These are phyloP conservation scores for Cephalotes varians DNA, from an alignment of 2,888 invertebrate species.

Conservation along the genomic window DNA sequence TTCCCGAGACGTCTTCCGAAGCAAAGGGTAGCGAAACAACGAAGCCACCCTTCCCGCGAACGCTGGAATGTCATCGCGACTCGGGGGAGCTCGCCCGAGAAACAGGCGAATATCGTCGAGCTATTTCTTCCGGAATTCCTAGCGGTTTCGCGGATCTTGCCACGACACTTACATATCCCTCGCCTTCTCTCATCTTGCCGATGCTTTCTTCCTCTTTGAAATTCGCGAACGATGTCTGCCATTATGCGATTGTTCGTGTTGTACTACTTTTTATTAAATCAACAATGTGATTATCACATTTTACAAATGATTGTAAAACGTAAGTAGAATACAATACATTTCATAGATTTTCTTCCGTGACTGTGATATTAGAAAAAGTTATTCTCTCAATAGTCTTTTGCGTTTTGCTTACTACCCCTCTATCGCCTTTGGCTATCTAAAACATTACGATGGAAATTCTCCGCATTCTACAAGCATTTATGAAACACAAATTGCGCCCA, in stretches of 20 bases:
- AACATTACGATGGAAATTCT: not conserved
- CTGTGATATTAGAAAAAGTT: not conserved
- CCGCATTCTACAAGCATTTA: conserved; percentile 1
- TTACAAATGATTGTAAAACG: not conserved
- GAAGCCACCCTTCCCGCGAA: conserved; percentile 3
- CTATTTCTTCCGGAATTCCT: conserved; percentile 56
- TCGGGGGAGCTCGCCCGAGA: conserved; percentile 31
- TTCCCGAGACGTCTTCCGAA: conserved; percentile 13
- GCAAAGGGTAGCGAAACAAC: conserved; percentile 39
- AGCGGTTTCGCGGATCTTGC: conserved; percentile 34
- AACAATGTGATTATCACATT: not conserved
- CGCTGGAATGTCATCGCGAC: conserved; percentile 57
- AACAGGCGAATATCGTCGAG: conserved; percentile 50
- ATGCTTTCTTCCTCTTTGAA: conserved; percentile 11
- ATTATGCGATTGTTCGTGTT: not conserved
- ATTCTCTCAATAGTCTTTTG: not conserved
- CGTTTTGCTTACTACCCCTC: not conserved
- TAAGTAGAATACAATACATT: not conserved
- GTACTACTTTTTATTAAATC: conserved; percentile 30
- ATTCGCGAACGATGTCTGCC: not conserved
- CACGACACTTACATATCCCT: conserved; percentile 16
- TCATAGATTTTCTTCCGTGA: not conserved
- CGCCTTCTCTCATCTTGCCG: not conserved
- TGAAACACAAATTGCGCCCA: conserved; percentile 15
- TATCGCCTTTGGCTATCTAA: not conserved